Percentiles rank a stretch among this genome's conserved stretches.
Conservation (phyloP, 2,797 vertebrate genomes). For the Cirrhinus mrigala region DNA sequence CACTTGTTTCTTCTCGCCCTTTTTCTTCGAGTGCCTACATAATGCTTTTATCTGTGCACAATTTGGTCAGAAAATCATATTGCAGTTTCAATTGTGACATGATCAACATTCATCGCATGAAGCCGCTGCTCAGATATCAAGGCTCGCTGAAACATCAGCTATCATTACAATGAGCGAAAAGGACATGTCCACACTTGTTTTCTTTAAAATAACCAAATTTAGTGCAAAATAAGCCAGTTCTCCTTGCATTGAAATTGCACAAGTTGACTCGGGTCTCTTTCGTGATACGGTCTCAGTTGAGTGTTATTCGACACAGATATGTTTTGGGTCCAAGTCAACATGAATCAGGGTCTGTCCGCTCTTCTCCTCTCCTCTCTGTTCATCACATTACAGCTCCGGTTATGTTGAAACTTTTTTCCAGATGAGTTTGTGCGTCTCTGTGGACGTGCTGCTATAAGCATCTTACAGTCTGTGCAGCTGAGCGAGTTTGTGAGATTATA, state of each 20-base stretch:
- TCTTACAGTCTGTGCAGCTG: conserved; percentile 59
- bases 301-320: neutral
- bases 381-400: conserved; percentile 10
- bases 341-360: neutral
- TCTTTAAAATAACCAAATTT: neutral
- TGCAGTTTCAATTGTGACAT: neutral
- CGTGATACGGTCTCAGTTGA: neutral
- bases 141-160: neutral
- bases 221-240: neutral
- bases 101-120: neutral
- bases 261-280: neutral
- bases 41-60: neutral
- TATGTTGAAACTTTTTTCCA: conserved; percentile 68
- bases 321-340: neutral
- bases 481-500: conserved; percentile 17
- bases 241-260: neutral
- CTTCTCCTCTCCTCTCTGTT: conserved; percentile 11
- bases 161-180: neutral
- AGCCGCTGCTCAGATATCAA: neutral
- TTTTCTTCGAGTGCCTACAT: neutral
- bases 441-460: conserved; percentile 69
- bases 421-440: conserved; percentile 61
- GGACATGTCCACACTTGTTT: neutral
- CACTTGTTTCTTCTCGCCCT: neutral
- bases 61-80: neutral